A percentile compares a stretch with the other conserved stretches of the same genome.
These are phyloP conservation scores for Cerastis leucographa DNA, from an alignment of 2,888 invertebrate genomes.

Conservation along the genomic window DNA sequence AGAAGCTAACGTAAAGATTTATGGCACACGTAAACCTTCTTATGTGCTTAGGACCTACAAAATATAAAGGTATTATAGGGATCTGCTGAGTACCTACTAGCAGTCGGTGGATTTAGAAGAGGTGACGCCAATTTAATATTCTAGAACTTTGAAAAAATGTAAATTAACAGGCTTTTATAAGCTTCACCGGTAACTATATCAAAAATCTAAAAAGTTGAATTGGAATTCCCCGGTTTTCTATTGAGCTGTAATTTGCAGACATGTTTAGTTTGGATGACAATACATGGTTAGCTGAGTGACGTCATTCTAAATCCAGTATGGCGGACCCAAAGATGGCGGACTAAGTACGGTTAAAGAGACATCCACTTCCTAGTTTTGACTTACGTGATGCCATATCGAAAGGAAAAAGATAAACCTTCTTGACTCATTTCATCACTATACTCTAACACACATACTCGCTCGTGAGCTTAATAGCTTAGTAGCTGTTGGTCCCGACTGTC, in stretches of 20 bases:
- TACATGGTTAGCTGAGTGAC: neutral
- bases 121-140: neutral
- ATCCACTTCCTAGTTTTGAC: neutral
- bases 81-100: neutral
- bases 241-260: neutral
- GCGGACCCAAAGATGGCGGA: neutral
- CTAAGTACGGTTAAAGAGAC: neutral
- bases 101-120: neutral
- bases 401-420: neutral
- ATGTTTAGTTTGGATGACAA: neutral
- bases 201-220: neutral
- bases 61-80: conserved; percentile 8
- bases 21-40: conserved; percentile 33
- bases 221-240: neutral
- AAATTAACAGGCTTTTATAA: neutral
- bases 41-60: conserved; percentile 37
- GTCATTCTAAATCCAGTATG: neutral
- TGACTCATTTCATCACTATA: neutral
- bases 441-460: neutral
- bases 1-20: conserved; percentile 43
- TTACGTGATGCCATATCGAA: neutral
- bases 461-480: too few species aligned
- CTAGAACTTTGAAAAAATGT: neutral
- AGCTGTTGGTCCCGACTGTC: too few species aligned
- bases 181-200: neutral